Conservation (phyloP, 2,113 vertebrate genomes). For the Aspidoscelis tigris region DNA sequence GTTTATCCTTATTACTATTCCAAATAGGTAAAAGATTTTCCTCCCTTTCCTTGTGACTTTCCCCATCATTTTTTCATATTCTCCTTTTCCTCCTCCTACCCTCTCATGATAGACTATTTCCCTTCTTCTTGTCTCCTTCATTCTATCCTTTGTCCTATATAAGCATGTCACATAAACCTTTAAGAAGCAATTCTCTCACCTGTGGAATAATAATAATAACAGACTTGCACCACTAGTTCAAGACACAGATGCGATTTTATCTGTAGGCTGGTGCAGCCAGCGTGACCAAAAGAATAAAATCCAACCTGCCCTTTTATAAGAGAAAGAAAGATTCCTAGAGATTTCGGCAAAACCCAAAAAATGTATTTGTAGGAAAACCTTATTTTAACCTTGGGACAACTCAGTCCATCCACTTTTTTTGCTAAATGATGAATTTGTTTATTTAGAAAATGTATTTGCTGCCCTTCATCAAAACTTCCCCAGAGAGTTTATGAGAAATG, state of each 20-base stretch:
- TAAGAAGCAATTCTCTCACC: background rate
- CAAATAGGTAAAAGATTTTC: conserved; percentile 31
- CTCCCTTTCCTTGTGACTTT: background rate
- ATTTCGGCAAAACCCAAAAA: background rate
- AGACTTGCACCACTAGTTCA: rapidly evolving
- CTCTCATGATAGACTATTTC: background rate
- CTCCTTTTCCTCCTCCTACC: conserved; percentile 21
- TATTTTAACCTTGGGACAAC: conserved; percentile 6
- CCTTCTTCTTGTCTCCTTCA: background rate
- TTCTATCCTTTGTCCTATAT: background rate
- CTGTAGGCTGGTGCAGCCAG: conserved; percentile 3
- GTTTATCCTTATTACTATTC: conserved; percentile 51
- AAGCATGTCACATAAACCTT: conserved; percentile 5
- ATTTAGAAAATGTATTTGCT: background rate
- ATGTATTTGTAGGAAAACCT: background rate
- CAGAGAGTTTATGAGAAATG: background rate
- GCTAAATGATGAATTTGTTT: background rate
- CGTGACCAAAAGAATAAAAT: background rate
- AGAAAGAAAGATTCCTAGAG: background rate
- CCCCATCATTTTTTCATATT: background rate
- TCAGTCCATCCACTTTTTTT: background rate
- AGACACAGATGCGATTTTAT: background rate
- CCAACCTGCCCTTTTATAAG: background rate
- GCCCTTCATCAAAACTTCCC: background rate
- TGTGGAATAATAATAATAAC: conserved; percentile 40